phyloP scores from a whole-genome alignment of 2,888 invertebrate genomes.

The Salpingus planirostris region DNA sequence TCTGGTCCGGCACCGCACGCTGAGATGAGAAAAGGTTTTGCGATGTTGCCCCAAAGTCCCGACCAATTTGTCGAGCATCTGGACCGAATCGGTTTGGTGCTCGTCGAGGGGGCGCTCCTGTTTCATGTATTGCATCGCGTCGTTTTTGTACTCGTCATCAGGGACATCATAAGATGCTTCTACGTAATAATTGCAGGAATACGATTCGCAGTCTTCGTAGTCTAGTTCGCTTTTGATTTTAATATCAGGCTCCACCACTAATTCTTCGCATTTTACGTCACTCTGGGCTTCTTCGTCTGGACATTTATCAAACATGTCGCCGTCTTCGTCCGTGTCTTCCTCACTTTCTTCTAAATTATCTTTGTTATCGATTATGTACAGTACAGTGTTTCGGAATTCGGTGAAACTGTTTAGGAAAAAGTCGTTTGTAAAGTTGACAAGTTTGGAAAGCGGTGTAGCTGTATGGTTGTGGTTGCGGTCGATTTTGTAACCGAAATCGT shows the following conservation, averaged over 20 bases:
- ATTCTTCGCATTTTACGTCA: slow-evolving; percentile 29
- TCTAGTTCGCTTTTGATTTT: slow-evolving; percentile 26
- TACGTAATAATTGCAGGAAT: slow-evolving; percentile 16
- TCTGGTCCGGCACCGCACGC: slow-evolving; percentile 34
- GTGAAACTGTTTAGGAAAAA: slow-evolving; percentile 36
- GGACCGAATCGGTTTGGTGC: slow-evolving; percentile 18
- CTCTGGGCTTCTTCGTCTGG: slow-evolving; percentile 15
- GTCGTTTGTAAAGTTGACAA: slow-evolving; percentile 34
- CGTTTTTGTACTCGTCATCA: slow-evolving; percentile 17
- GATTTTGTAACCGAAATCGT: slow-evolving; percentile 34
- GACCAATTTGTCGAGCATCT: slow-evolving; percentile 27
- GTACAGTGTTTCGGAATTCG: slow-evolving; percentile 34
- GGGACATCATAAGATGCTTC: slow-evolving; percentile 17
- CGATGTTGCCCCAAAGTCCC: slow-evolving; percentile 19
- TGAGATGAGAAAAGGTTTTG: slow-evolving; percentile 28
- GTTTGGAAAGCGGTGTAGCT: slow-evolving; percentile 31
- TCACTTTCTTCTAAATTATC: slow-evolving; percentile 23
- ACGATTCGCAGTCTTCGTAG: slow-evolving; percentile 19
- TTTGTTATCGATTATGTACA: slow-evolving; percentile 31
- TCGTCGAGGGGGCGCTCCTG: slow-evolving; percentile 12
- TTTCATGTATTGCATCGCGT: slow-evolving; percentile 10
- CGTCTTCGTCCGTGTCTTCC: slow-evolving; percentile 28
- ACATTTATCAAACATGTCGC: slow-evolving; percentile 29
- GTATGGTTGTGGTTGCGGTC: slow-evolving; percentile 28
- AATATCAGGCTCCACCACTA: slow-evolving; percentile 35